phyloP scores from a whole-genome alignment of 2,888 invertebrate species.

The Ferrisia virgata region DNA sequence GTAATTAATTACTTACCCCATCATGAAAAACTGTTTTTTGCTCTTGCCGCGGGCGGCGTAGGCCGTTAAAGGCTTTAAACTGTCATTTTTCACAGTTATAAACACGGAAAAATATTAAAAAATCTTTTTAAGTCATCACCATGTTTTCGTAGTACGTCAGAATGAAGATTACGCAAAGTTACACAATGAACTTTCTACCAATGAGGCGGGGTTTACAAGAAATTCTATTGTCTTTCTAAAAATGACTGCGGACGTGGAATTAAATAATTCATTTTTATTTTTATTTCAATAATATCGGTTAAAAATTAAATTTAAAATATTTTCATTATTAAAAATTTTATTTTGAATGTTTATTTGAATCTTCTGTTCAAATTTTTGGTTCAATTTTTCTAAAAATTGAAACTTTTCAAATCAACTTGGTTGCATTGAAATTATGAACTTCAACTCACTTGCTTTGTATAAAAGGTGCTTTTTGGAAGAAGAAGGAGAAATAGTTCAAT shows the following conservation, averaged over 20 bases:
- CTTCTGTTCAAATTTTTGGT: not conserved
- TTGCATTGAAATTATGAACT: not conserved
- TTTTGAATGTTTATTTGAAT: not conserved
- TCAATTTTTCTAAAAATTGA: not conserved
- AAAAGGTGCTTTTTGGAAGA: not conserved
- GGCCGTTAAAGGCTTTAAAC: conserved; percentile 39
- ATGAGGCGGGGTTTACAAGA: not conserved
- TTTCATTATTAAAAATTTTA: not conserved
- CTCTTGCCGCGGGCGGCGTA: conserved; percentile 44
- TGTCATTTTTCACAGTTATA: conserved; percentile 14
- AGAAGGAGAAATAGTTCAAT: too few species aligned
- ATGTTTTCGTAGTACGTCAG: not conserved
- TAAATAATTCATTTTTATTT: not conserved
- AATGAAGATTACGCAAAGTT: not conserved
- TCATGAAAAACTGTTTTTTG: not conserved
- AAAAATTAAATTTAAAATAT: not conserved
- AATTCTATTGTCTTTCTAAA: not conserved
- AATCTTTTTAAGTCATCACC: not conserved
- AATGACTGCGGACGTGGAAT: not conserved
- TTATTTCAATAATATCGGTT: not conserved
- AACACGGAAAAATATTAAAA: conserved; percentile 21
- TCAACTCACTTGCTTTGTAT: not conserved
- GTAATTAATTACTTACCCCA: conserved; percentile 32
- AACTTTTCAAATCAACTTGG: not conserved
- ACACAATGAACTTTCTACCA: not conserved